Base-by-base conservation (phyloP, 2,888 invertebrate genomes). In the Cryptocheilus praepositus region DNA sequence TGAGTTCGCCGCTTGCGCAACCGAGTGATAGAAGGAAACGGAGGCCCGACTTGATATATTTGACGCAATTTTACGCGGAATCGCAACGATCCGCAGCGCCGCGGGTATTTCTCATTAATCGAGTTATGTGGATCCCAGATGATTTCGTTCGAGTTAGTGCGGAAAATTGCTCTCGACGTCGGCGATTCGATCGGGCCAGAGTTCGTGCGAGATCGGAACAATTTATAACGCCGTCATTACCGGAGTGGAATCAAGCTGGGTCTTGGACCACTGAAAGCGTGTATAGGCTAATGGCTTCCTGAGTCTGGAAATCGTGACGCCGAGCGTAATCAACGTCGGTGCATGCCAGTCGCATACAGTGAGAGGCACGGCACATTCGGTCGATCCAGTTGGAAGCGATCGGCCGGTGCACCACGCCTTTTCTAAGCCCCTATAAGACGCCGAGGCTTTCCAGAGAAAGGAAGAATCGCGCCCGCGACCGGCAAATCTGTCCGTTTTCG, bases 241-340 rank as follows among this genome's bases (percentile, higher is more conserved):
- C 65, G 36, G 64, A 58, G 63, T 21, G 68, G 36, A 36, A 36
- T 57, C 61, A 25, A 19, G 19, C 25, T 2, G 58, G 43, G 65
- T 25, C 66, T 61, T 61, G 58, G 61, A 55, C 67, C 71, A 68
- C 46, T 67, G 65, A 53, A 68, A 71, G 28, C 60, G 71, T 72
- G 61, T 67, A 73, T 71, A 67, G 79, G 66, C 78, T 82, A 84
- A 85, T 84, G 84, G 82, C 79, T 85, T 74, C 64, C 74, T 76
- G 57, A 64, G 74, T 70, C 73, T 70, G 82, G 76, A 82, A 86
- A 82, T 85, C 86, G 85, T 86, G 86, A 86, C 82, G 81, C 67
- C 73, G 62, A 77, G 71, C 68, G 67, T 79, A 85, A 85, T 85
- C 84, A 85, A 55, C 79, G 80, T 74, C 75, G 49, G 71, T 77